Percentiles rank a stretch among this genome's conserved stretches.
These are phyloP conservation scores for Oophaga sylvatica DNA, from an alignment of 2,797 vertebrate genomes.

Conservation along the genomic window DNA sequence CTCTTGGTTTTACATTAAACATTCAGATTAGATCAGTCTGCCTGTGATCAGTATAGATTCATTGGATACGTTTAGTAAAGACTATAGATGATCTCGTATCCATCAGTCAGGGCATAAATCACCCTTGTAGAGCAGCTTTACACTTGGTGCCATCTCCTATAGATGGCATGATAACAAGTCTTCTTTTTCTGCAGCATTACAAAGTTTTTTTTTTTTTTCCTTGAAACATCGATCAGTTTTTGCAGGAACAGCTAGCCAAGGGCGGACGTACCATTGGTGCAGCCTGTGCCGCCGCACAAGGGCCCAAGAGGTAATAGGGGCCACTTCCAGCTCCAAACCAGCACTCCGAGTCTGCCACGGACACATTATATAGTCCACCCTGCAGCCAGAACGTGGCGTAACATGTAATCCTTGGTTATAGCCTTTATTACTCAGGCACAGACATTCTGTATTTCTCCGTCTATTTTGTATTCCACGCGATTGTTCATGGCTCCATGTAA, in stretches of 20 bases:
- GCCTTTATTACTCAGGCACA: neutral
- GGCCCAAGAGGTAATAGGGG: too few relatives aligned
- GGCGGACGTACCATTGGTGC: too few relatives aligned
- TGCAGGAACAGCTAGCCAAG: too few relatives aligned
- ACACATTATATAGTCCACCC: neutral
- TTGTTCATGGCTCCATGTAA: neutral
- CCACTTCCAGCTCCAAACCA: too few relatives aligned
- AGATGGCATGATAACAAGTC: neutral
- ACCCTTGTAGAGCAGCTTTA: neutral
- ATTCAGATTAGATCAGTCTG: neutral
- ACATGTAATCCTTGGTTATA: too few relatives aligned
- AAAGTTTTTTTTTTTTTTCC: neutral
- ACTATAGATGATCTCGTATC: neutral
- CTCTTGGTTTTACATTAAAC: slow-evolving; percentile 30
- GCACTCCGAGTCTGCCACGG: neutral
- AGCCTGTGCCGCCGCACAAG: too few relatives aligned
- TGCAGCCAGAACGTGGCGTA: neutral
- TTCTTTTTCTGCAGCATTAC: neutral
- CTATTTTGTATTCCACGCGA: neutral
- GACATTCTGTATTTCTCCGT: neutral
- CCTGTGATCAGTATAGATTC: neutral
- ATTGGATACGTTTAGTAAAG: neutral
- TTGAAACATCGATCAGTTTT: too few relatives aligned
- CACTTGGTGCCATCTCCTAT: neutral
- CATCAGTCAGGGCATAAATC: neutral